Percentiles rank a stretch among this genome's conserved stretches.
Evolutionary conservation across 2,888 invertebrate species (phyloP).

Genomic region (Silvanus unidentatus): DNA sequence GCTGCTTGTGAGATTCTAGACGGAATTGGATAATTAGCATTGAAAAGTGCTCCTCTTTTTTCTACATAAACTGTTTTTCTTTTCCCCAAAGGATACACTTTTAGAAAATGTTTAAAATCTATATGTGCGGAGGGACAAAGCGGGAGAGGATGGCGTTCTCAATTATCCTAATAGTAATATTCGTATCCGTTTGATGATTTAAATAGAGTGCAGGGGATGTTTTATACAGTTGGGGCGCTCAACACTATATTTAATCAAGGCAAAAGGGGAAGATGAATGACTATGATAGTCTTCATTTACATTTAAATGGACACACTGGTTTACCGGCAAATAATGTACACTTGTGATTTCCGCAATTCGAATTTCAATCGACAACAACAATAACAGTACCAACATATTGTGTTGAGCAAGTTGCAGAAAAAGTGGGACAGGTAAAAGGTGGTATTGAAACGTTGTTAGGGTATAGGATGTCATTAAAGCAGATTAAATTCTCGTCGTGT

Average conservation of each 20-base stretch:
- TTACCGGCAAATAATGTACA: slow-evolving; percentile 32
- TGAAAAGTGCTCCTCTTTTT: too few relatives aligned
- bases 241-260: slow-evolving; percentile 39
- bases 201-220: slow-evolving; percentile 32
- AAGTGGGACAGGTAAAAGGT: slow-evolving; percentile 1
- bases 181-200: slow-evolving; percentile 42
- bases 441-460: too few relatives aligned
- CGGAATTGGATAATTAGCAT: too few relatives aligned
- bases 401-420: background rate
- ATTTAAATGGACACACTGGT: slow-evolving; percentile 43
- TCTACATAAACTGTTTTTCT: too few relatives aligned
- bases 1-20: too few relatives aligned
- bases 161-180: slow-evolving; percentile 44
- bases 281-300: slow-evolving; percentile 38
- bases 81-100: too few relatives aligned
- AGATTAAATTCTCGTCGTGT: slow-evolving; percentile 33
- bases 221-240: slow-evolving; percentile 30
- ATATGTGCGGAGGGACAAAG: too few relatives aligned
- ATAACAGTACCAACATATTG: background rate
- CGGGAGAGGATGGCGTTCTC: slow-evolving; percentile 21
- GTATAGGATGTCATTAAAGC: slow-evolving; percentile 26
- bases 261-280: slow-evolving; percentile 34
- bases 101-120: too few relatives aligned
- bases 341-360: slow-evolving; percentile 33
- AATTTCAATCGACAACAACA: slow-evolving; percentile 5